phyloP scores from a whole-genome alignment of 92 coral and sea anemone species.

The Palythoa heliodiscus region DNA sequence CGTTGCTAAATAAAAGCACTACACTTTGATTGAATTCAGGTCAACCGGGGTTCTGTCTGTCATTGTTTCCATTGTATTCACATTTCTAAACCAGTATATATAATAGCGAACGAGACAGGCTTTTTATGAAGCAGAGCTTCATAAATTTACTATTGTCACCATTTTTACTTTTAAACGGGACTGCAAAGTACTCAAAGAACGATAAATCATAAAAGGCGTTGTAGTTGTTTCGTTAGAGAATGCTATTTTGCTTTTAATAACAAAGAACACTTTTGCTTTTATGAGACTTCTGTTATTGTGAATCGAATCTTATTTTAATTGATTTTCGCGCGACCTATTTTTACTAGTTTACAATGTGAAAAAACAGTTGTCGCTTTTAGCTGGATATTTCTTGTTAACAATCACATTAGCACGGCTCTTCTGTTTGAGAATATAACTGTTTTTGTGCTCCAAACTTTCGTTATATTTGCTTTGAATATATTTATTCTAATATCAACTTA shows the following conservation, averaged over 20 bases:
- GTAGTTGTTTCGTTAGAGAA: not conserved
- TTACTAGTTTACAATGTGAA: not conserved
- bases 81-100: constrained; percentile 40
- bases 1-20: constrained; percentile 7
- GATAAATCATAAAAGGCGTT: not conserved
- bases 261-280: constrained; percentile 13
- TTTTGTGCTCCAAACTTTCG: constrained; percentile 20
- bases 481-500: constrained; percentile 73
- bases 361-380: constrained; percentile 17
- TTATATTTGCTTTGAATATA: constrained; percentile 54
- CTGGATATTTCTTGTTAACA: not conserved
- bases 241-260: constrained; percentile 18
- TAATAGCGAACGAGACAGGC: constrained; percentile 12
- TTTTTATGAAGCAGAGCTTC: constrained; percentile 3
- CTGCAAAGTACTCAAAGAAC: constrained; percentile 4
- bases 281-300: constrained; percentile 31
- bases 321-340: constrained; percentile 41
- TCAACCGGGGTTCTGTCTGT: constrained; percentile 26
- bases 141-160: not conserved
- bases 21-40: constrained; percentile 40
- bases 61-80: constrained; percentile 32
- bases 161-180: not conserved
- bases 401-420: not conserved
- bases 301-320: constrained; percentile 43
- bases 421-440: constrained; percentile 24